Conservation (phyloP, 2,797 vertebrate species). For the Emydoidea blandingii region DNA sequence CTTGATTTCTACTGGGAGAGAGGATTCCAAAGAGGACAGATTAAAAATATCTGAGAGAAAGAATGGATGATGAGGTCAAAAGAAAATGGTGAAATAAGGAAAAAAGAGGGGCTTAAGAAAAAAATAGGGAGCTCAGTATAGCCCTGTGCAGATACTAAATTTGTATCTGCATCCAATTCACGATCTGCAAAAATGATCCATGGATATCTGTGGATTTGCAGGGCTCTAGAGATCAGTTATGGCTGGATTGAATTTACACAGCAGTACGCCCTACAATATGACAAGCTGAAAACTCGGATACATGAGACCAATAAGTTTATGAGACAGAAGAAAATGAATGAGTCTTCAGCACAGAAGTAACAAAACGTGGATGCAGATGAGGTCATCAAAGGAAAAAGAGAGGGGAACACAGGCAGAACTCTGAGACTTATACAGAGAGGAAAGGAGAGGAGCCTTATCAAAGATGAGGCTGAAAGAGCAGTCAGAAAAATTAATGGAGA, state of each 20-base stretch:
- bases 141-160: no score
- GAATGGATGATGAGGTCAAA: background rate
- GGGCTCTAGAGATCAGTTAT: no score
- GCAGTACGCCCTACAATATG: no score
- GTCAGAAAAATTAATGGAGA: background rate
- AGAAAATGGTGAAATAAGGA: background rate
- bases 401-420: background rate
- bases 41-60: background rate
- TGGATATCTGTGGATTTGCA: no score
- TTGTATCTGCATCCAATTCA: no score
- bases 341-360: background rate
- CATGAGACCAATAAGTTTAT: background rate
- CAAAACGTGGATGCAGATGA: background rate
- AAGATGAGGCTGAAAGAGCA: background rate
- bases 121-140: background rate
- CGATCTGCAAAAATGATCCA: no score
- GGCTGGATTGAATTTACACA: no score
- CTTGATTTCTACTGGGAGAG: background rate
- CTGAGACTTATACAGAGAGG: background rate
- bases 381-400: background rate
- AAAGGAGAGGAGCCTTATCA: background rate
- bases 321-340: accelerated
- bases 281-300: background rate
- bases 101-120: background rate
- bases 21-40: background rate